Percentiles rank a stretch among this genome's conserved stretches.
phyloP scores from a whole-genome alignment of 2,113 vertebrate genomes.

The Xiphophorus couchianus region DNA sequence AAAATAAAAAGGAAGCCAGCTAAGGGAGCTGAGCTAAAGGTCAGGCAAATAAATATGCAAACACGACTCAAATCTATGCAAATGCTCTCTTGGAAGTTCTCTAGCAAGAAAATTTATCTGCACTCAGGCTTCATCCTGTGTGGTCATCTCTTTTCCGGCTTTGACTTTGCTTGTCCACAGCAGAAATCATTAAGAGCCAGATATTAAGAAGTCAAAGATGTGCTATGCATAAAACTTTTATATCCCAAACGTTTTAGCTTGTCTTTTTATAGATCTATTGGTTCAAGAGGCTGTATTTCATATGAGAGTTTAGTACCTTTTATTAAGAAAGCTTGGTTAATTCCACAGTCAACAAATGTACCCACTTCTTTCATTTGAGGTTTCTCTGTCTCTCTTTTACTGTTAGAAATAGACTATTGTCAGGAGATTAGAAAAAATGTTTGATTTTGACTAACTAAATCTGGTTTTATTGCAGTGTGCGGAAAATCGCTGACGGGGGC shows the following conservation, averaged over 20 bases:
- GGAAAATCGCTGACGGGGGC: slow-evolving; percentile 69
- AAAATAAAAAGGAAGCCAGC: slow-evolving; percentile 6
- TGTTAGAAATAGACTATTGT: slow-evolving; percentile 59
- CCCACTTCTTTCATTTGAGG: slow-evolving; percentile 23
- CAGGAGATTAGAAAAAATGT: slow-evolving; percentile 48
- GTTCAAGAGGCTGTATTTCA: not conserved
- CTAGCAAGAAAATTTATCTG: slow-evolving; percentile 23
- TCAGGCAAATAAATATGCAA: slow-evolving; percentile 57
- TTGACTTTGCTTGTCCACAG: slow-evolving; percentile 3
- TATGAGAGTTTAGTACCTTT: slow-evolving; percentile 11
- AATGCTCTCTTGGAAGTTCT: slow-evolving; percentile 36
- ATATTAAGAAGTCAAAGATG: slow-evolving; percentile 29
- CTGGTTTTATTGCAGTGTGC: slow-evolving; percentile 71
- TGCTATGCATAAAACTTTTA: slow-evolving; percentile 19
- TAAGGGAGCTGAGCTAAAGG: slow-evolving; percentile 35
- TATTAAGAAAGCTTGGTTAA: not conserved
- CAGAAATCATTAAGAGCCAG: slow-evolving; percentile 1
- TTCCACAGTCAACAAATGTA: slow-evolving; percentile 3
- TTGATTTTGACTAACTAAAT: slow-evolving; percentile 73
- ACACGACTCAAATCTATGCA: slow-evolving; percentile 44
- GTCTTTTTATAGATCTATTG: not conserved
- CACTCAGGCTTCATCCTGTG: slow-evolving; percentile 21
- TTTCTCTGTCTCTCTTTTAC: slow-evolving; percentile 39
- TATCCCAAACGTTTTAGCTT: slow-evolving; percentile 4
- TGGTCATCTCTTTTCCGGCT: slow-evolving; percentile 32